Conservation (phyloP, 1,140 invertebrate species). For the honey bee (Apis mellifera) region Amel_HAv3.1 CM009933.2:3986001-3986500, state of each 20-base stretch:
- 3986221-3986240: conserved; percentile 19
- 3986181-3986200: not conserved
- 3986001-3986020: not conserved
- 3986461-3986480: not conserved
- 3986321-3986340: conserved; percentile 10
- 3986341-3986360: conserved; percentile 1
- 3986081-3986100: not conserved
- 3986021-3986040: conserved; percentile 18
- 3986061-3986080: conserved; percentile 15
- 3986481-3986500: not conserved
- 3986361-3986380: not conserved
- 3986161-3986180: not conserved
- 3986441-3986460: conserved; percentile 16
- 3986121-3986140: not conserved
- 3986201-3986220: not conserved
- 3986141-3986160: not conserved
- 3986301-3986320: not conserved
- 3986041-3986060: conserved; percentile 38
- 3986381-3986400: not conserved
- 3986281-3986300: conserved; percentile 10
- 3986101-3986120: conserved; percentile 7
- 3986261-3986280: not conserved
- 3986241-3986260: conserved; percentile 28
- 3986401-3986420: not conserved
- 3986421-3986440: conserved; percentile 9